Conservation (phyloP, 1,140 invertebrate genomes). For the Eulimnadia texana region DNA sequence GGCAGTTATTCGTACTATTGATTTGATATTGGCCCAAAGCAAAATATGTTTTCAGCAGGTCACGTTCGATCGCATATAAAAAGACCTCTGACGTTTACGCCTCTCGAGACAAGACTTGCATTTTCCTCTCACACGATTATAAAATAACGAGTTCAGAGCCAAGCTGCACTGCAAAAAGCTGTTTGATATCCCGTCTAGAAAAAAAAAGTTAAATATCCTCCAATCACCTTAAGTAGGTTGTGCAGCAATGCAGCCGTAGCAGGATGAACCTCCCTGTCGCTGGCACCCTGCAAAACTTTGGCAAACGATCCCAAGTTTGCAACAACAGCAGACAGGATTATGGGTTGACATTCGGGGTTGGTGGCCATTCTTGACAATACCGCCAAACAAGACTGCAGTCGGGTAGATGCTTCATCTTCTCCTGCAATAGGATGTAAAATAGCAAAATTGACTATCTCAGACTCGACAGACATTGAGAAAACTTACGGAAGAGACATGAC, state of each 20-base stretch:
- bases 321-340: slow-evolving; percentile 35
- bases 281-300: slow-evolving; percentile 31
- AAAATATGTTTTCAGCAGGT: too few species aligned
- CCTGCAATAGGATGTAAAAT: slow-evolving; percentile 20
- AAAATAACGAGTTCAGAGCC: too few species aligned
- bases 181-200: background rate
- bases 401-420: slow-evolving; percentile 24
- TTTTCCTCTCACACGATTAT: too few species aligned
- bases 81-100: too few species aligned
- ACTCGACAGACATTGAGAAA: background rate
- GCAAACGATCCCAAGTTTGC: slow-evolving; percentile 34
- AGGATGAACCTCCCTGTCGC: slow-evolving; percentile 31
- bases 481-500: too few species aligned
- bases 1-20: too few species aligned
- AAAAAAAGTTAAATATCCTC: too few species aligned
- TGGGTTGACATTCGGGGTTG: slow-evolving; percentile 44
- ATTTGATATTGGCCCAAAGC: too few species aligned
- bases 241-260: slow-evolving; percentile 37
- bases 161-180: too few species aligned
- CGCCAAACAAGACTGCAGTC: slow-evolving; percentile 31
- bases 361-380: slow-evolving; percentile 38
- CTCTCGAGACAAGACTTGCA: too few species aligned
- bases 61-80: too few species aligned
- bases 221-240: slow-evolving; percentile 35
- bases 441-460: slow-evolving; percentile 9